Evolutionary conservation across 2,113 vertebrate genomes (phyloP).

Genomic region (Semnornis frantzii): DNA sequence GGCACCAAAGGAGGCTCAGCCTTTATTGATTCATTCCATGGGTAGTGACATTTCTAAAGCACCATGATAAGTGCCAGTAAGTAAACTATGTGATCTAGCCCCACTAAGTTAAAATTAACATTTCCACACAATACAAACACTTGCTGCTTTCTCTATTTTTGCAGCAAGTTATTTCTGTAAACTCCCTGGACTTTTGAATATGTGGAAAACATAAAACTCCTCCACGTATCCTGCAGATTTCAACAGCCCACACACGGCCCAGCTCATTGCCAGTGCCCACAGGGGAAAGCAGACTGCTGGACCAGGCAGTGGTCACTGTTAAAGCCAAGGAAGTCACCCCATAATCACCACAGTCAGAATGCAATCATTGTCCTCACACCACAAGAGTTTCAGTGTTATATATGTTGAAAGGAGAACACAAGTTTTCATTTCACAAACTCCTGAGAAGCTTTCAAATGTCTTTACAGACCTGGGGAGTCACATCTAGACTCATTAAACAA

Average conservation of each 20-base stretch:
- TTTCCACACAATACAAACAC: background rate
- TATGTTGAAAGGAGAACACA: background rate
- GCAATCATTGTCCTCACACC: background rate
- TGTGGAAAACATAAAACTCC: background rate
- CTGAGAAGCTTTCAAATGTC: background rate
- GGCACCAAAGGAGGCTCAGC: fast-evolving
- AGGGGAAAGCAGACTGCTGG: background rate
- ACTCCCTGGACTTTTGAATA: background rate
- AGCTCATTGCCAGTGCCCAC: background rate
- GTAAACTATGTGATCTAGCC: background rate
- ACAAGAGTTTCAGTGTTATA: background rate
- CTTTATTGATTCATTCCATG: background rate
- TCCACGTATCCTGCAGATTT: background rate
- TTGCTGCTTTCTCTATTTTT: constrained; percentile 1
- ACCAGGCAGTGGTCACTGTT: background rate
- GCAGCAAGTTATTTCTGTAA: background rate
- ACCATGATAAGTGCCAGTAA: background rate
- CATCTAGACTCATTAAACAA: background rate
- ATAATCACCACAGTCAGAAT: background rate
- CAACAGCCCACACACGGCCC: background rate
- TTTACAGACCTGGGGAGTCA: background rate
- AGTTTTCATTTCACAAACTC: background rate
- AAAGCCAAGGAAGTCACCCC: background rate
- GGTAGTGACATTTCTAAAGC: too few relatives aligned
- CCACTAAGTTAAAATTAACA: background rate